Evolutionary conservation across 2,888 invertebrate genomes (phyloP), one percentile per base, ranked within the genome.

Genomic region (Drosophila falleni): DNA sequence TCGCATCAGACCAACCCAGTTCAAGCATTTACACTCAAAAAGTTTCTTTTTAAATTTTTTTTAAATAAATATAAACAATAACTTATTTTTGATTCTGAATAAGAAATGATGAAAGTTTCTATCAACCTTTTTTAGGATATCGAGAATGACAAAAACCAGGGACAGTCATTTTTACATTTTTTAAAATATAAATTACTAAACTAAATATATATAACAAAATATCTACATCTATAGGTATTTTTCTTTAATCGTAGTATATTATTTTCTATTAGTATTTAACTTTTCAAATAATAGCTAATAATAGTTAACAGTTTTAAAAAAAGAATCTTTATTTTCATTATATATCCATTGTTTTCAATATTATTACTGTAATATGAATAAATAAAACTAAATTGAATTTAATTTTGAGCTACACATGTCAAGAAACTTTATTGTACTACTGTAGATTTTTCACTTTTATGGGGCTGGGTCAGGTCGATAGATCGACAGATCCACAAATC

Each of bases 381-480:
- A 29, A 29, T 23, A 4, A 29, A 29, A 29, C 0, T 29, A 1
- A 6, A 29, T 29, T 5, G 6, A 29, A 29, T n/a, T n/a, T n/a
- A n/a, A 37, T 15, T 16, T 49, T 39, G 2, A 15, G 35, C 10
- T 23, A 16, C 11, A 47, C 23, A 39, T 59, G 69, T 37, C 37
- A 15, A 31, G 10, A 35, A 39, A 55, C 41, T 46, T 19, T 10
- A 39, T 19, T n/a, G 19, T 8, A 37, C 46, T 51, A 39, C 19
- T 64, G 31, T 31, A 15, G 29, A 13, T 53, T 19, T 26, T 16
- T 49, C 15, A n/a, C 26, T 66, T 55, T 56, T 49, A 51, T 55
- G 16, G 54, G 49, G 44, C 16, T 70, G 62, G 65, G 62, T 59
- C 54, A 55, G 46, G 19, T 42, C 51, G 15, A 31, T 29, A 9